These are phyloP conservation scores for Anthoscopus minutus DNA, from an alignment of 2,113 vertebrate species.

Conservation along the genomic window DNA sequence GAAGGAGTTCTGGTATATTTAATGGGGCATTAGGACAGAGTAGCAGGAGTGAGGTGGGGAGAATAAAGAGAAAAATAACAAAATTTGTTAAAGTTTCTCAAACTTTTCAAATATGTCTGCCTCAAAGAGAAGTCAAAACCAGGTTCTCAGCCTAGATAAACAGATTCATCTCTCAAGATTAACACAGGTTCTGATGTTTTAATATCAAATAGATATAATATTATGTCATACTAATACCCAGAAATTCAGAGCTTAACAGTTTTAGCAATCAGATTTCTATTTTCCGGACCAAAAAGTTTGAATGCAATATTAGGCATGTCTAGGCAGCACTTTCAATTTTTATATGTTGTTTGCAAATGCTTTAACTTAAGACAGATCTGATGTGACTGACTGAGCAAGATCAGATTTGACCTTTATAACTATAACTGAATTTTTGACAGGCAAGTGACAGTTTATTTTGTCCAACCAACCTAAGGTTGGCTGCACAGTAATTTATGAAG, in stretches of 20 bases:
- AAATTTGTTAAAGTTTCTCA: background rate
- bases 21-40: background rate
- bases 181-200: background rate
- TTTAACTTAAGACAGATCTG: background rate
- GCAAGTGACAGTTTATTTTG: background rate
- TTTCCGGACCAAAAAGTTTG: background rate
- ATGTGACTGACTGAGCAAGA: background rate
- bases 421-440: background rate
- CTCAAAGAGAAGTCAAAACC: background rate
- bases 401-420: background rate
- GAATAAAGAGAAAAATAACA: rapidly evolving
- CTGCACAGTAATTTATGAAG: background rate
- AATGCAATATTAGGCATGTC: background rate
- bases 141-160: background rate
- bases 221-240: background rate
- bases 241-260: background rate
- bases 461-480: background rate
- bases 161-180: background rate
- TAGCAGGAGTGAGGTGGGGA: rapidly evolving
- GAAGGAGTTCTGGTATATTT: background rate
- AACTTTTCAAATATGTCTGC: background rate
- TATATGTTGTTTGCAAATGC: background rate
- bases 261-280: background rate
- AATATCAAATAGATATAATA: background rate
- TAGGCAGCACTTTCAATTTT: background rate